Evolutionary conservation across 2,888 invertebrate genomes (phyloP).

Genomic region (Volucella inanis): DNA sequence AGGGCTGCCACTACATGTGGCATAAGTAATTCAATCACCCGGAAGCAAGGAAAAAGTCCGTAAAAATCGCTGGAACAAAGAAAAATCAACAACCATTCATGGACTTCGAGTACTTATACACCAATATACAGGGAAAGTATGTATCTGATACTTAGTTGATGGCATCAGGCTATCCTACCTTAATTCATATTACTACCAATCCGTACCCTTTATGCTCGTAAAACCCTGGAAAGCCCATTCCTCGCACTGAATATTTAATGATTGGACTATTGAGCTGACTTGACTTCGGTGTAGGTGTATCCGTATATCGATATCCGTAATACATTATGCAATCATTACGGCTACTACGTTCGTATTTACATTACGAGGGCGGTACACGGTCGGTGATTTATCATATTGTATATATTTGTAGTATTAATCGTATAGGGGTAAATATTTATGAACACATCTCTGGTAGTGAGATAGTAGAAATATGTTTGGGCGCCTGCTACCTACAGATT

Average conservation of each 20-base stretch:
- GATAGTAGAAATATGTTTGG: not conserved
- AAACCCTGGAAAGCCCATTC: not conserved
- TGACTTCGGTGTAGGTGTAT: constrained; percentile 7
- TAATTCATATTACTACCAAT: constrained; percentile 19
- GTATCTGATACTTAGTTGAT: constrained; percentile 45
- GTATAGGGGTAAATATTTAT: constrained; percentile 51
- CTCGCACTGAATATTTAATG: constrained; percentile 51
- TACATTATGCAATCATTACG: constrained; percentile 53
- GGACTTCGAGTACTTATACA: too few relatives aligned
- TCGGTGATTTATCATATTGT: constrained; percentile 35
- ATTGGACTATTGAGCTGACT: constrained; percentile 15
- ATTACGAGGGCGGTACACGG: not conserved
- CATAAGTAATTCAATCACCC: constrained; percentile 73
- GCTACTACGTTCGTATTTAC: constrained; percentile 9
- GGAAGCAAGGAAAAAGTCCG: constrained; percentile 66
- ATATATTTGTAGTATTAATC: constrained; percentile 22
- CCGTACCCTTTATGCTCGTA: not conserved
- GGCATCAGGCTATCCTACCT: constrained; percentile 26
- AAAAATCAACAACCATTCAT: constrained; percentile 16
- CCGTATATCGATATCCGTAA: constrained; percentile 48
- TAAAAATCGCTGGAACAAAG: constrained; percentile 51
- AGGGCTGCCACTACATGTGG: constrained; percentile 37
- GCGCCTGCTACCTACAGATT: constrained; percentile 23
- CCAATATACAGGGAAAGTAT: constrained; percentile 7
- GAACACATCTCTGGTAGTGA: constrained; percentile 19